A percentile compares a stretch with the other conserved stretches of the same genome.
These are phyloP conservation scores for Muscicapa adusta DNA, from an alignment of 2,113 vertebrate genomes.

Conservation along the genomic window DNA sequence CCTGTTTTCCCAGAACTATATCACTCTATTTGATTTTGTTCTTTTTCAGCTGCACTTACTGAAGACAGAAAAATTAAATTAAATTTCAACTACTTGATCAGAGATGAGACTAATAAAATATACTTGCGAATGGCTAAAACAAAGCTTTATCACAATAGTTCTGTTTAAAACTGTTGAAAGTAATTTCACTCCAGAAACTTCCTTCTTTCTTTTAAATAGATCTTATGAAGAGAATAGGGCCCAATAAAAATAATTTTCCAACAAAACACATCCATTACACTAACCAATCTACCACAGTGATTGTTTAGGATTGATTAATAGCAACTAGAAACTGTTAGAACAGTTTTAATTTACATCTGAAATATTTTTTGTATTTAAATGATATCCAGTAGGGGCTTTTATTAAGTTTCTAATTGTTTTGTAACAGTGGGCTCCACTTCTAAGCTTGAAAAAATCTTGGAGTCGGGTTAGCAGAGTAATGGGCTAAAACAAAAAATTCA, in stretches of 20 bases:
- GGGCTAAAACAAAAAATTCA: background rate
- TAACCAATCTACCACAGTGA: background rate
- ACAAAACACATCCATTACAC: background rate
- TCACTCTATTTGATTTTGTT: conserved; percentile 1
- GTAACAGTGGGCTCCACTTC: background rate
- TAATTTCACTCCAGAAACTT: background rate
- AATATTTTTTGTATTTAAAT: background rate
- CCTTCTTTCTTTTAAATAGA: background rate
- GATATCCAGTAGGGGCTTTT: background rate
- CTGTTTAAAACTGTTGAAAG: background rate
- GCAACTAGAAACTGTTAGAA: background rate
- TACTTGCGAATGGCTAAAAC: background rate
- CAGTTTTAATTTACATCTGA: background rate
- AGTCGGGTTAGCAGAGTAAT: background rate
- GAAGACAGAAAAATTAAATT: conserved; percentile 14
- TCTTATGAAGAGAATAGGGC: background rate
- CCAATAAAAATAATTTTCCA: background rate
- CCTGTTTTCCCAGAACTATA: background rate
- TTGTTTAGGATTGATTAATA: background rate
- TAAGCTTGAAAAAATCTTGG: background rate
- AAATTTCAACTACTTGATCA: background rate
- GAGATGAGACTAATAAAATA: background rate
- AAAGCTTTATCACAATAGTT: background rate
- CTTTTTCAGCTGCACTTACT: background rate
- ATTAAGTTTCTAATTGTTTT: background rate